These are phyloP conservation scores for Trachelipus rathkii DNA, from an alignment of 1,140 invertebrate genomes.

Conservation along the genomic window DNA sequence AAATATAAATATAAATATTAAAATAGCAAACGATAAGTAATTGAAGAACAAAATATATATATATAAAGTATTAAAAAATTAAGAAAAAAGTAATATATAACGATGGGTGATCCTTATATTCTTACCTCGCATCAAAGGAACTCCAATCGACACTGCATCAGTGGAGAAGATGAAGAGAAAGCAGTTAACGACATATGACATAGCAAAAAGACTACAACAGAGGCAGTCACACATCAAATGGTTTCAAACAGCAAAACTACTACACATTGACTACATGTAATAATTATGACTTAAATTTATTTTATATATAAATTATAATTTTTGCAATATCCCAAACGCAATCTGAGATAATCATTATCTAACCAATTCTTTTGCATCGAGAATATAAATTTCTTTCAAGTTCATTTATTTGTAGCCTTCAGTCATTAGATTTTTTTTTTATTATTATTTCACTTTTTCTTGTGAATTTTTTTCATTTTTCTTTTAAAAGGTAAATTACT, in stretches of 20 bases:
- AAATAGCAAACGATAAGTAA: not conserved
- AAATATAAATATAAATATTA: not conserved
- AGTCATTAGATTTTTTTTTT: too few species aligned
- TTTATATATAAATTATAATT: too few species aligned
- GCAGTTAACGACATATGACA: not conserved
- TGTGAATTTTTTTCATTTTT: too few species aligned
- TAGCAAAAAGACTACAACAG: slow-evolving; percentile 19
- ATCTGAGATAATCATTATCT: not conserved
- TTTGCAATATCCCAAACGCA: not conserved
- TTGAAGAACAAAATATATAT: not conserved
- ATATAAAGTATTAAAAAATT: not conserved
- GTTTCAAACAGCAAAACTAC: not conserved
- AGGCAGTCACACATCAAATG: slow-evolving; percentile 2
- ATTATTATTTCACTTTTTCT: too few species aligned
- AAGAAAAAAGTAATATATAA: not conserved
- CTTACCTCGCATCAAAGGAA: not conserved
- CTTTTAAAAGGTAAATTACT: too few species aligned
- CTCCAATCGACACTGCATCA: slow-evolving; percentile 2
- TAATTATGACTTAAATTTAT: too few species aligned
- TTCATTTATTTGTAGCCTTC: too few species aligned
- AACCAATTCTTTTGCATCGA: too few species aligned
- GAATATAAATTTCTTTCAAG: too few species aligned
- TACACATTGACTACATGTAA: not conserved
- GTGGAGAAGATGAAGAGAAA: not conserved
- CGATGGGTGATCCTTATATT: not conserved